Base-by-base conservation (phyloP, 2,888 invertebrate species). In the Poecilobothrus nobilitatus region DNA sequence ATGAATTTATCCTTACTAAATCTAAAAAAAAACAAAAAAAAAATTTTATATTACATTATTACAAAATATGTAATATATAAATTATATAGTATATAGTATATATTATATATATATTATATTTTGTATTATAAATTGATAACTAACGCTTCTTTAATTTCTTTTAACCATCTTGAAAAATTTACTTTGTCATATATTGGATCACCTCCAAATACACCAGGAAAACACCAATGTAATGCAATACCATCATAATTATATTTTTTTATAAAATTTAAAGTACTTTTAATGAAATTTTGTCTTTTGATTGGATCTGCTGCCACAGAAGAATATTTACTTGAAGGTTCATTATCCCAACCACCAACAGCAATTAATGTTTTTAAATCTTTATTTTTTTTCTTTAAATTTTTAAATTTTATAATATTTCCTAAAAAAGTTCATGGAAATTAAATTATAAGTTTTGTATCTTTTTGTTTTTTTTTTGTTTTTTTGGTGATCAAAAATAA, bases 161-260 rank as follows among this genome's bases (percentile, higher is more conserved):
- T 72, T 34, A 82, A 69, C n/a, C 82, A 74, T 7, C 68, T 63
- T 8, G 76, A 74, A 70, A 79, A 82, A 15, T 66, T 44, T 4
- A 63, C 88, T 78, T 91, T 91, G 81, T 92, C 92, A 15, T 88
- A 86, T 80, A 88, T 91, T 66, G 86, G 87, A 37, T 92, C 92
- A 8, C 91, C 91, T n/a, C 92, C 53, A 53, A 53, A 85, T 76
- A 92, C 91, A 1, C 89, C 91, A 2, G 92, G 91, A 76, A 91
- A 92, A 79, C 92, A 91, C 92, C 92, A 91, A 76, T 91, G 91
- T 72, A 91, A 82, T 76, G 91, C 91, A 75, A 91, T 86, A 0
- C 91, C 91, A 73, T 91, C 91, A 73, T 91, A 91, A 22, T 84
- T 80, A 77, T 90, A 91, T 74, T 87, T 84, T 65, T 87, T 82